A percentile compares a stretch with the other conserved stretches of the same genome.
Conservation (phyloP, 37 sponge, comb jelly and placozoan genomes). For the Oscarella lobularis region DNA sequence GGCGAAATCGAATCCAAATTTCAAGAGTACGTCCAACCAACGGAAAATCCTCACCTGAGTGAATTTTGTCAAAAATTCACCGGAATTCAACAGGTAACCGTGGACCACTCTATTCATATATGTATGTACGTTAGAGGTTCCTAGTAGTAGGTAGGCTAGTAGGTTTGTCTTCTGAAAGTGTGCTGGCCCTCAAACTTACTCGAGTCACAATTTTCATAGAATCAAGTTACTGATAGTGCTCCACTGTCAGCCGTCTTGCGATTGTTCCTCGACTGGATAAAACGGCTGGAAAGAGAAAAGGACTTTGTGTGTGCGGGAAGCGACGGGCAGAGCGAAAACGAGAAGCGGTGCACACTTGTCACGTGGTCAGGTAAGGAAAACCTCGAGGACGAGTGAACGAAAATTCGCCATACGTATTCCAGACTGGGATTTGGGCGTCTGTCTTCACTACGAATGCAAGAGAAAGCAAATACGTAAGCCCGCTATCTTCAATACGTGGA, state of each 20-base stretch:
- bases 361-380: conserved; percentile 47
- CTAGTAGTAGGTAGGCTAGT: no score
- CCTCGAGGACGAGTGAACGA: background rate
- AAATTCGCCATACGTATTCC: background rate
- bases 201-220: no score
- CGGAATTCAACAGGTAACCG: conserved; percentile 68
- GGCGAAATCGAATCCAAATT: conserved; percentile 47
- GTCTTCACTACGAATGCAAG: conserved; percentile 56
- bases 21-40: conserved; percentile 66
- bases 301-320: background rate
- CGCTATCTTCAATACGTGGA: conserved; percentile 58
- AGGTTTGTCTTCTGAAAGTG: no score
- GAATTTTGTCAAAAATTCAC: conserved; percentile 69
- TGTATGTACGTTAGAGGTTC: no score
- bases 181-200: no score
- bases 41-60: conserved; percentile 41
- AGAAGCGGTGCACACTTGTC: conserved; percentile 28
- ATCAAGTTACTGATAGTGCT: no score
- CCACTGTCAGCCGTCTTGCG: no score
- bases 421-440: conserved; percentile 83
- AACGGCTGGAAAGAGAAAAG: no score
- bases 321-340: background rate
- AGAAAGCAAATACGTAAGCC: conserved; percentile 53
- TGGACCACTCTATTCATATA: no score
- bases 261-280: no score